Conservation (phyloP, 2,113 vertebrate genomes). For the Clarias batrachus region DNA sequence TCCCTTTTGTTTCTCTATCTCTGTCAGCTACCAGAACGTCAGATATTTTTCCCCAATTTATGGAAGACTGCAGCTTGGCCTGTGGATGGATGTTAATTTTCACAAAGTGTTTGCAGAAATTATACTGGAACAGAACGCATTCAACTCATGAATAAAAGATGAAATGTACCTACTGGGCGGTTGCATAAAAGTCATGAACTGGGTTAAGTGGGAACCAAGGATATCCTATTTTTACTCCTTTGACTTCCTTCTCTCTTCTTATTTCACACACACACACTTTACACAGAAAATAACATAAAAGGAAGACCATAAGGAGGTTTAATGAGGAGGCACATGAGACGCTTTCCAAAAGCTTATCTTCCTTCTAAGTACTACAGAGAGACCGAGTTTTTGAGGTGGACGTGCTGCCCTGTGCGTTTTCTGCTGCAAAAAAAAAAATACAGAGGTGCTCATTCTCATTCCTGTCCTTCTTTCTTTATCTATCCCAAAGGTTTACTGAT, state of each 20-base stretch:
- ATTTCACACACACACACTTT: neutral
- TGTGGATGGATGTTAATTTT: slow-evolving; percentile 63
- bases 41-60: neutral
- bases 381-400: slow-evolving; percentile 10
- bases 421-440: neutral
- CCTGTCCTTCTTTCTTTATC: neutral
- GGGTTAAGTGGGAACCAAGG: neutral
- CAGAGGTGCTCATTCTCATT: neutral
- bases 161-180: slow-evolving; percentile 35
- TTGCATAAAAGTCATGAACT: slow-evolving; percentile 35
- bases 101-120: slow-evolving; percentile 49
- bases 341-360: slow-evolving; percentile 30
- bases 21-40: neutral
- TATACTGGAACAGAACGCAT: slow-evolving; percentile 39
- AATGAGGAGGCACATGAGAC: slow-evolving; percentile 32
- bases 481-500: neutral
- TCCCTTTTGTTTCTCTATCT: neutral
- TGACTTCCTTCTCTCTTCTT: neutral
- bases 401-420: slow-evolving; percentile 15
- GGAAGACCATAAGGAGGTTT: slow-evolving; percentile 35
- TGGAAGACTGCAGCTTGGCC: slow-evolving; percentile 40
- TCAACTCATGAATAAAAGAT: slow-evolving; percentile 62
- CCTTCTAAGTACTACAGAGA: slow-evolving; percentile 15
- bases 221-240: neutral
- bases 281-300: slow-evolving; percentile 25